Evolutionary conservation across 30 jellyfish, hydroid and myxozoan species (phyloP), one percentile per base, ranked within the genome.

Genomic region (Hydractinia echinata): DNA sequence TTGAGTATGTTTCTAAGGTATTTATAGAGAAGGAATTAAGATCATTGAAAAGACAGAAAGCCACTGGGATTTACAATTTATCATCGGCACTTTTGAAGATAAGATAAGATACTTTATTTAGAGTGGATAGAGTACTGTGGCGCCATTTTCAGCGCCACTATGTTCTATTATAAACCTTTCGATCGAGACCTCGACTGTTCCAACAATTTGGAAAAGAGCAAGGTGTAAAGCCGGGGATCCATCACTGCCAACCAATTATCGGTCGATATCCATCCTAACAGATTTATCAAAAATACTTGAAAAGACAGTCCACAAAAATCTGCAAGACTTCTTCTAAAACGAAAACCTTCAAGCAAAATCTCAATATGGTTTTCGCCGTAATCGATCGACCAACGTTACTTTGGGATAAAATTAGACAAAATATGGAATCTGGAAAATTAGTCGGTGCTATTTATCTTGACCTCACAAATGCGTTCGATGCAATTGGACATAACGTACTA

Each of bases 281-380:
- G 44, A 0, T 1, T 30, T 30, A 30, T 30, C 44, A 30, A 30
- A 30, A 30, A 30, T 30, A 30, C 44, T 30, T 30, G 44, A 30
- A 30, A 30, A 30, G 74, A 30, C 44, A 30, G 44, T 64, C 74
- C 74, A 64, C 16, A 64, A 6, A 51, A 64, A 64, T 64, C 74
- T 64, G 10, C 4, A 0, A 51, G 74, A 7, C 74, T 30, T 30
- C 2, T 13, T 64, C 51, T 4, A 64, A 64, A 64, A 64, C 39
- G 74, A 64, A 64, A 64, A 64, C 51, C 74, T 64, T 51, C 4
- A 51, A 64, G n/a, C 18, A 2, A 64, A 64, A 0, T 0, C 6
- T 64, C 74, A 64, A 13, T 64, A 30, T 64, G 74, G 74, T 64
- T 64, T 64, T 13, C 74, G 6, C 74, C 74, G 16, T n/a, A 64